Evolutionary conservation across 2,888 invertebrate species (phyloP), one percentile per base, ranked within the genome.

Genomic region (Lasioglossum zephyrum): DNA sequence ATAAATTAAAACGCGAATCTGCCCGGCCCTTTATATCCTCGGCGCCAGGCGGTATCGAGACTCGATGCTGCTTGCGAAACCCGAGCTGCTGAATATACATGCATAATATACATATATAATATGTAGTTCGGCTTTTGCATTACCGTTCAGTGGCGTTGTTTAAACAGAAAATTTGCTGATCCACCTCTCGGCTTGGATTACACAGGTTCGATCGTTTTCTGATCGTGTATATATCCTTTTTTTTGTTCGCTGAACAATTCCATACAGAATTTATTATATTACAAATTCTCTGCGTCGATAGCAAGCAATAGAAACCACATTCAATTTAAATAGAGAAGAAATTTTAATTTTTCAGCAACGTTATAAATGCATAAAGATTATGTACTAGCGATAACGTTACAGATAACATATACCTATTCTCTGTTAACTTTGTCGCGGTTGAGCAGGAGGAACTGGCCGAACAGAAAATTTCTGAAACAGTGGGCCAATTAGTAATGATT

Each of bases 401-500:
- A 49, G 16, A 18, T 2, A 18, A 49, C 5, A 2, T 22, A 2
- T 9, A 11, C n/a, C 57, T 4, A 11, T 41, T 2, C 4, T 13
- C 5, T 4, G 44, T 66, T 66, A 66, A 11, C 73, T 73, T 22
- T 18, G 39, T 26, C n/a, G n/a, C 36, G 53, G 16, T 11, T 2
- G 13, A 8, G 16, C 22, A 6, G 49, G 39, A 26, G 70, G 18
- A 39, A 63, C 36, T 47, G 2, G 49, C 22, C 13, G 44, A 57
- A 57, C 82, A 26, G 13, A 44, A 44, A 63, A 74, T 73, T 82
- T 57, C 74, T 74, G 69, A 41, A 74, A 77, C 78, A 69, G 70
- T 70, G 49, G 79, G 84, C 82, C 86, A 89, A 89, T 88, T 89
- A 89, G 82, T 78, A 86, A 88, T 81, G 84, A 88, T 88, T 88